Base-by-base conservation (phyloP, 2,113 vertebrate species). In the Peromyscus leucopus region DNA sequence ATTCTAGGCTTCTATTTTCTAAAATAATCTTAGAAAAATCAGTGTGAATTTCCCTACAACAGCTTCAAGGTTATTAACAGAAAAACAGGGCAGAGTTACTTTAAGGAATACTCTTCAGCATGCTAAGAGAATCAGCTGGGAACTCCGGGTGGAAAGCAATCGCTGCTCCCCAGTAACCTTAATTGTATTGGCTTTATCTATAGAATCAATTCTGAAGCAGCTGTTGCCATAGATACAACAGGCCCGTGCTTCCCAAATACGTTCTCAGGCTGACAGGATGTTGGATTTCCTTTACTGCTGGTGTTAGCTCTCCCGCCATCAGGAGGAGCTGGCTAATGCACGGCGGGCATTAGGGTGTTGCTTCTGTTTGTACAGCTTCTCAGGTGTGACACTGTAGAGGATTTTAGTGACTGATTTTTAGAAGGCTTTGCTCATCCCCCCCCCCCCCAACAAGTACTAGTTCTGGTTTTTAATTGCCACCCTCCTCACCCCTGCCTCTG, bases 221-320 rank as follows among this genome's bases (percentile, higher is more conserved):
- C 24, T 79, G 48, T 98, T 98, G 86, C 90, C 69, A 95, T 95
- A 97, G 78, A 92, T 95, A 94, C 19, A 42, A 93, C 63, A 91
- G 33, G 61, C 67, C 65, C 86, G 55, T 65, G 36, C 85, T 93
- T 92, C 8, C 65, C 19, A 75, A 10, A 17, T 69, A 1, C 59
- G 9, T 67, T 96, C 11, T 69, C 86, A 95, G 94, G n/a, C 26
- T 87, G 94, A 69, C 94, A 63, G 82, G 17, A 19, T 2, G 33
- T 86, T 97, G 95, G 76, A 7, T 59, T 97, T 97, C 86, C 63
- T 48, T 31, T 0, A 80, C 39, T 46, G 51, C 82, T 91, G 96
- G 42, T 22, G 51, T 87, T 93, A 67, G 33, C 63, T 80, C 11
- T 85, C 93, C 39, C 2, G 33, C 3, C 28, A 65, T 10, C n/a